Percentiles rank a stretch among this genome's conserved stretches.
These are phyloP conservation scores for Galeruca laticollis DNA, from an alignment of 2,888 invertebrate genomes.

Conservation along the genomic window DNA sequence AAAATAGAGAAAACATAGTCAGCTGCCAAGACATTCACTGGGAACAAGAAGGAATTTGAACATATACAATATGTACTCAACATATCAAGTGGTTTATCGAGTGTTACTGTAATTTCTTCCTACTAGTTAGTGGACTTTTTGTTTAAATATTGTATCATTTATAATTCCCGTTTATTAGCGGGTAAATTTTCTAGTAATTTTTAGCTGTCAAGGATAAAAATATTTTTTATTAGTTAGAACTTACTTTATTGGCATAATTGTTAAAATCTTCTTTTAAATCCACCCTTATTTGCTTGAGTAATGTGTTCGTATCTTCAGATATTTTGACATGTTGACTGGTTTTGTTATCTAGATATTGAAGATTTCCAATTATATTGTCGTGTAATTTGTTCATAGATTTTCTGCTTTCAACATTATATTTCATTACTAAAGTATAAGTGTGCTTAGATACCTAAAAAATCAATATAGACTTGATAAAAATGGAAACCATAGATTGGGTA, in stretches of 20 bases:
- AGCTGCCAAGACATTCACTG: too few relatives aligned
- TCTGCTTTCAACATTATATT: conserved; percentile 35
- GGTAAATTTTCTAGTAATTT: background rate
- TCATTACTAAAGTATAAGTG: conserved; percentile 31
- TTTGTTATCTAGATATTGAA: conserved; percentile 46
- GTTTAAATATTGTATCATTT: too few relatives aligned
- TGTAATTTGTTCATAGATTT: conserved; percentile 45
- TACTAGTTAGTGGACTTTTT: too few relatives aligned
- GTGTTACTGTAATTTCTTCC: too few relatives aligned
- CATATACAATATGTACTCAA: too few relatives aligned
- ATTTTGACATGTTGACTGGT: conserved; percentile 37
- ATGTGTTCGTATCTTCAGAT: conserved; percentile 43
- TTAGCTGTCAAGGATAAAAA: background rate
- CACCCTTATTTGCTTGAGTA: conserved; percentile 50
- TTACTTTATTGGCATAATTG: conserved; percentile 61
- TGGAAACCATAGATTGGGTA: background rate
- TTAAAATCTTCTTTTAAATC: conserved; percentile 59
- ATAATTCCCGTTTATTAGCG: background rate
- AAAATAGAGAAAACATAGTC: too few relatives aligned
- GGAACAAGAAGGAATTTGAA: too few relatives aligned
- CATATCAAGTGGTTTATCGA: too few relatives aligned
- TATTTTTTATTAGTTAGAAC: background rate
- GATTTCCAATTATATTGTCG: conserved; percentile 43
- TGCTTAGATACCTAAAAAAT: conserved; percentile 40
- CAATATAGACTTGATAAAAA: background rate